Evolutionary conservation across 1,140 invertebrate genomes (phyloP).

Genomic region (Diorhabda sublineata): DNA sequence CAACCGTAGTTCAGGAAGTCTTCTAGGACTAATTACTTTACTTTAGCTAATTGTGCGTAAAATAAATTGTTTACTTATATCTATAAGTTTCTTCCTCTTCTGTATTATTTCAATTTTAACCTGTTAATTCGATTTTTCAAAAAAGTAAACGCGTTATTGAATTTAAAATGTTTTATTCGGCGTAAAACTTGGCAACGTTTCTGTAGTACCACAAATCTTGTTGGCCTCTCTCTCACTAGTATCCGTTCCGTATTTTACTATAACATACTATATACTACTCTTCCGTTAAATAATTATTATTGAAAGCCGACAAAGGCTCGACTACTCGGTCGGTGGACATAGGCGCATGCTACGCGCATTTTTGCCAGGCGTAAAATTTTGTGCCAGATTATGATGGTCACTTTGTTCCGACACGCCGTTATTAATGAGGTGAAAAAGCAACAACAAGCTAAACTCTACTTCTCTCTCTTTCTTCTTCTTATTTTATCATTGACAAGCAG

Average conservation of each 20-base stretch:
- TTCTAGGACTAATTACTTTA: no score
- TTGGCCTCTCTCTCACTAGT: neutral
- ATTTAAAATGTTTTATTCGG: no score
- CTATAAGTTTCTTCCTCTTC: no score
- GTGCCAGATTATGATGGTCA: slow-evolving; percentile 17
- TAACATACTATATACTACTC: slow-evolving; percentile 14
- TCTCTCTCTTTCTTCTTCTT: neutral
- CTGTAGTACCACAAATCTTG: slow-evolving; percentile 1
- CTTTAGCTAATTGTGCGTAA: no score
- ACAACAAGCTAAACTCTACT: slow-evolving; percentile 8
- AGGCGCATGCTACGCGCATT: slow-evolving; percentile 20
- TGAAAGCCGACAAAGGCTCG: slow-evolving; percentile 7
- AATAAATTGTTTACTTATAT: no score
- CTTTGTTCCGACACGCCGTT: slow-evolving; percentile 11
- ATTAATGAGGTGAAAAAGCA: slow-evolving; percentile 13
- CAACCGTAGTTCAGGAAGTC: no score
- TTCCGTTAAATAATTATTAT: slow-evolving; percentile 19
- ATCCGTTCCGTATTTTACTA: slow-evolving; percentile 19
- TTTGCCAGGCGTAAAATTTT: slow-evolving; percentile 18
- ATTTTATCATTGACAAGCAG: neutral
- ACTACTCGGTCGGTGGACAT: slow-evolving; percentile 7
- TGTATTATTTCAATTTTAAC: no score
- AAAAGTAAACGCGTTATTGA: no score
- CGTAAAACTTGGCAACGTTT: neutral
- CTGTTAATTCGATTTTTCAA: no score